phyloP scores from a whole-genome alignment of 2,797 vertebrate genomes.

The Podarcis lilfordi region DNA sequence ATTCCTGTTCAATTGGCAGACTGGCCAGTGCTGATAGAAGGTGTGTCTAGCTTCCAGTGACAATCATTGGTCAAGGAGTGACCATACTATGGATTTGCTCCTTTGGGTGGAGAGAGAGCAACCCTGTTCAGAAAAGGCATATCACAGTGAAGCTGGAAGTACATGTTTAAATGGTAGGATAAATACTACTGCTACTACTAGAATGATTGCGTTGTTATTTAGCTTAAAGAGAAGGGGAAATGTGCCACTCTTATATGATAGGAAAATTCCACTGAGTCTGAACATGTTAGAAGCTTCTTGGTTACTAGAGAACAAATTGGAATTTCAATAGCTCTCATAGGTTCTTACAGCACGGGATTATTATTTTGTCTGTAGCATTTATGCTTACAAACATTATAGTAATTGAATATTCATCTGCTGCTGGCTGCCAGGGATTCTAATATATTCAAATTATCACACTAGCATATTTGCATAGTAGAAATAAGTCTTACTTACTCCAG shows the following conservation, averaged over 20 bases:
- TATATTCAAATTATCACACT: neutral
- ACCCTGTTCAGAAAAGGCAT: too few relatives aligned
- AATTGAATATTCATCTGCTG: neutral
- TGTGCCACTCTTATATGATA: neutral
- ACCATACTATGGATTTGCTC: too few relatives aligned
- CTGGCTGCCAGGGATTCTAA: conserved; percentile 21
- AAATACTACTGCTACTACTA: too few relatives aligned
- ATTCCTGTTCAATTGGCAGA: too few relatives aligned
- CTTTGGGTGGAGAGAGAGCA: too few relatives aligned
- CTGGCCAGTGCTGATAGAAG: too few relatives aligned
- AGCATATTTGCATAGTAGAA: neutral
- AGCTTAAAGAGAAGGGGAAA: conserved; percentile 23
- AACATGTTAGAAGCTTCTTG: conserved; percentile 25
- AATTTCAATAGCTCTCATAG: neutral
- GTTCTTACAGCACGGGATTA: too few relatives aligned
- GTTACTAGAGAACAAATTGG: conserved; percentile 32
- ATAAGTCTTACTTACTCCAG: neutral
- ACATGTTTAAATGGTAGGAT: too few relatives aligned
- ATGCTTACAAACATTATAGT: conserved; percentile 22
- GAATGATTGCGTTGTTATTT: neutral
- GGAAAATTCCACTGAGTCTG: conserved; percentile 1
- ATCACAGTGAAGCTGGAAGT: too few relatives aligned
- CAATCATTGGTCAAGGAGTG: too few relatives aligned
- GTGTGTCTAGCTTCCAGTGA: too few relatives aligned
- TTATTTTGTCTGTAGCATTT: conserved; percentile 32